Percentiles rank a stretch among this genome's conserved stretches.
These are phyloP conservation scores for Bucorvus abyssinicus DNA, from an alignment of 2,797 vertebrate genomes.

Conservation along the genomic window DNA sequence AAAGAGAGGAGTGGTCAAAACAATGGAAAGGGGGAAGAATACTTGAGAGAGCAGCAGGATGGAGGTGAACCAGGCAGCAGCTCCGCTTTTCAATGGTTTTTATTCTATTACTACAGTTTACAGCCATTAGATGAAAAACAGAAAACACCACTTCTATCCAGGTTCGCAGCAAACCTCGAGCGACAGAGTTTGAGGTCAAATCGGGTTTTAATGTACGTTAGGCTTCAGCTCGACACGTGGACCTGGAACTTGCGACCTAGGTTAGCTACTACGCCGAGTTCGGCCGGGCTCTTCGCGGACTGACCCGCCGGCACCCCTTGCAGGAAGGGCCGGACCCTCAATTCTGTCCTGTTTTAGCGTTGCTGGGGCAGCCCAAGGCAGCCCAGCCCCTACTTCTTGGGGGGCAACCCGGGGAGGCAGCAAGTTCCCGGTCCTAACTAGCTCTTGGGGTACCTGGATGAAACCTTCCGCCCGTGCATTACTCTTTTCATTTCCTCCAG, in stretches of 20 bases:
- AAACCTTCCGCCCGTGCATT: not conserved
- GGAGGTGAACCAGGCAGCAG: constrained; percentile 85
- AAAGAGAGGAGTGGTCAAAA: constrained; percentile 34
- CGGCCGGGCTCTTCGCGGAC: not conserved
- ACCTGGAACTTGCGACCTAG: constrained; percentile 58
- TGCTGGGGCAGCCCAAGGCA: not conserved
- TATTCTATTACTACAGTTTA: constrained; percentile 97
- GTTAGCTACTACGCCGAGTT: constrained; percentile 8
- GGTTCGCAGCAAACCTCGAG: constrained; percentile 76
- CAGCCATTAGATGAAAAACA: constrained; percentile 90
- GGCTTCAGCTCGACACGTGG: constrained; percentile 59
- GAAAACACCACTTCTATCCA: constrained; percentile 84
- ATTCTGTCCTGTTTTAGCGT: not conserved
- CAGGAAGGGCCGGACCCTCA: not conserved
- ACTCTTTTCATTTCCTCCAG: not conserved
- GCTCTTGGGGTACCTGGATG: not conserved
- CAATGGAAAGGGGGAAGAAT: constrained; percentile 63
- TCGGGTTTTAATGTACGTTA: constrained; percentile 53
- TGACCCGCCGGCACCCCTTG: not conserved
- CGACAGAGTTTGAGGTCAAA: constrained; percentile 68
- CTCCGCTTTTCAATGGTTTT: constrained; percentile 77
- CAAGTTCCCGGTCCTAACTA: not conserved
- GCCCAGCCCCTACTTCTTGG: not conserved
- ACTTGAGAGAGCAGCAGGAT: constrained; percentile 67
- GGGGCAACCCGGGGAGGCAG: not conserved